Base-by-base conservation (phyloP, 2,113 vertebrate genomes). In the Galbula dea region DNA sequence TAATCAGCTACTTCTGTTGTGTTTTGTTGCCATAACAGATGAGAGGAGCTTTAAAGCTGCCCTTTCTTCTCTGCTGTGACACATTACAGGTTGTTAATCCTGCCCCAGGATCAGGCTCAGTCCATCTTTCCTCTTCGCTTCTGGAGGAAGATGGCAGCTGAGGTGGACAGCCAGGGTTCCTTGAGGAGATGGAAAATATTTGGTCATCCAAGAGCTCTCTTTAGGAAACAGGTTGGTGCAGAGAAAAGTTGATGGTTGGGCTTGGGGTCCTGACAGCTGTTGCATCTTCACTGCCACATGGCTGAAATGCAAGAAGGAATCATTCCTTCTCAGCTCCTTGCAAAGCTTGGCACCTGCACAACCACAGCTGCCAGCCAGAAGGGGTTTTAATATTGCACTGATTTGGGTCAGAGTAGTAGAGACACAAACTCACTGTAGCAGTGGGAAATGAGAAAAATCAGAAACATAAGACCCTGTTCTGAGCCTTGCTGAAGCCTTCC, bases 101-200 rank as follows among this genome's bases (percentile, higher is more conserved):
- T 95, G 95, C 97, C 97, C 78, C 49, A 66, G 96, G 96, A 97
- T 83, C 96, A 89, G 51, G 76, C 78, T 96, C 83, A 66, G 88
- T 95, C 97, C 96, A 95, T 96, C 97, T 97, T 96, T 96, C 73
- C 72, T n/a, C 96, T 89, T 90, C 91, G 88, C 96, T 97, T 97
- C 95, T 94, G 96, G 95, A 97, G 95, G 95, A 45, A 69, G 72
- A 58, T 3, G 30, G 85, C 83, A 83, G 94, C 63, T 87, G 77
- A 29, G 61, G 66, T 65, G 55, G 89, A 69, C 89, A 97, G 86
- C 90, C 39, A 12, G 81, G 86, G 90, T 80, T 98, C 98, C 98
- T 90, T 37, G 12, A 97, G 96, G 96, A 97, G 95, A 95, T 46
- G 90, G 97, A 93, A 94, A 65, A 93, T 49, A 91, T 74, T 92